phyloP scores from a whole-genome alignment of 1,140 invertebrate species.

The Drosophila leontia region DNA sequence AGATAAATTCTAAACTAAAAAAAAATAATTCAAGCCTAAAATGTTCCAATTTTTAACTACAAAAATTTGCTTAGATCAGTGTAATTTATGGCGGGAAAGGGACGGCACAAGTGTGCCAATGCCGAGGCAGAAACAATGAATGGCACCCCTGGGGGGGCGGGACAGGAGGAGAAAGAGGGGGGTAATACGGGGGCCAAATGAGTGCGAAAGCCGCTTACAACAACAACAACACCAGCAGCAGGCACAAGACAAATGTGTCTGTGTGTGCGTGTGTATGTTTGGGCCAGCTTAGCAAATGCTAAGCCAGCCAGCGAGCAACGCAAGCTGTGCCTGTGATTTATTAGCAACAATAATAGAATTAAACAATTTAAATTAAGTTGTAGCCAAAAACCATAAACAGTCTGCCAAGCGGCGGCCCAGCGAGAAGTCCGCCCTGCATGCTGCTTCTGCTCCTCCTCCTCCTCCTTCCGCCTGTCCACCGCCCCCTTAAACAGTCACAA shows the following conservation, averaged over 20 bases:
- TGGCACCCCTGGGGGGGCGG: slow-evolving; percentile 30
- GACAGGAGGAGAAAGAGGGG: too few relatives aligned
- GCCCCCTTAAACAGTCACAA: background rate
- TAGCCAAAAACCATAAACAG: slow-evolving; percentile 83
- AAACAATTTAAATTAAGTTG: slow-evolving; percentile 85
- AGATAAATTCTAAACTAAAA: background rate
- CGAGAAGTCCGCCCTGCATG: background rate
- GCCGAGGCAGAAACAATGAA: slow-evolving; percentile 48
- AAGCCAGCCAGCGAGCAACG: slow-evolving; percentile 72
- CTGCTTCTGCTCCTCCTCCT: too few relatives aligned
- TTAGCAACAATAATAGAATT: slow-evolving; percentile 85
- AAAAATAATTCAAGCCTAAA: slow-evolving; percentile 48
- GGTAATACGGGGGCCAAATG: slow-evolving; percentile 20
- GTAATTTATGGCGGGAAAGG: slow-evolving; percentile 63
- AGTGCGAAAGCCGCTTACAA: slow-evolving; percentile 66
- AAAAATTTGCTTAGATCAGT: slow-evolving; percentile 58
- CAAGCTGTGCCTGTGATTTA: slow-evolving; percentile 84
- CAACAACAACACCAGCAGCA: slow-evolving; percentile 34
- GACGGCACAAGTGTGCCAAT: slow-evolving; percentile 26
- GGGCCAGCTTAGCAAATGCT: slow-evolving; percentile 72
- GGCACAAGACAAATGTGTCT: slow-evolving; percentile 66
- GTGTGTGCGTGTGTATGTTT: slow-evolving; percentile 34
- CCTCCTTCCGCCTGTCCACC: background rate
- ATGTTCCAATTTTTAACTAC: slow-evolving; percentile 49
- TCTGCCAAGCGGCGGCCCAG: slow-evolving; percentile 51